Conservation (phyloP, 2,888 invertebrate genomes). For the Parthenolecanium corni region DNA sequence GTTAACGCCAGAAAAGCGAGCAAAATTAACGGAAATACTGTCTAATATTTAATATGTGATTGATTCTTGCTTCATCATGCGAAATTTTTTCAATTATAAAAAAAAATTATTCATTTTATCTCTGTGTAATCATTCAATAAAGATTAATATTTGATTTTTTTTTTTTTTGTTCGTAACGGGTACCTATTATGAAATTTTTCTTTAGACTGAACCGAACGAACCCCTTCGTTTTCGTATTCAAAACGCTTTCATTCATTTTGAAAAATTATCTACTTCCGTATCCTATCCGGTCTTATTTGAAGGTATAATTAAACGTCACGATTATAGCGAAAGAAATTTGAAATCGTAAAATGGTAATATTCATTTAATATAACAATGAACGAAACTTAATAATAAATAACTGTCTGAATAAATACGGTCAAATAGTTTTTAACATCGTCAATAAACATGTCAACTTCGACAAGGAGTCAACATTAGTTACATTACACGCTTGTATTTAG, state of each 20-base stretch:
- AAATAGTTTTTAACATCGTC: constrained; percentile 17
- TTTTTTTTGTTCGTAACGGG: no score
- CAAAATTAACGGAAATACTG: constrained; percentile 14
- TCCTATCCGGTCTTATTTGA: neutral
- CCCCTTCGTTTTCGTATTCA: neutral
- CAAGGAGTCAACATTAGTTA: constrained; percentile 11
- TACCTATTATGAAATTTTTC: no score
- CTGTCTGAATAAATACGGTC: constrained; percentile 23
- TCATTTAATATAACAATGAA: constrained; percentile 27
- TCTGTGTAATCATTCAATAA: constrained; percentile 13
- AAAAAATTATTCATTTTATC: constrained; percentile 15
- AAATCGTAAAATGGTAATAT: constrained; percentile 27
- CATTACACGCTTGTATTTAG: constrained; percentile 6
- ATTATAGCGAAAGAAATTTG: neutral
- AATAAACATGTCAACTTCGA: neutral
- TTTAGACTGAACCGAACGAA: no score
- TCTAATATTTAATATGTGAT: constrained; percentile 1
- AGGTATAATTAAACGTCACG: neutral
- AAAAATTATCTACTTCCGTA: neutral
- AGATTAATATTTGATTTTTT: neutral
- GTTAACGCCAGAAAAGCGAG: constrained; percentile 14
- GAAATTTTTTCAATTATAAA: constrained; percentile 7
- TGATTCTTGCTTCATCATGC: neutral
- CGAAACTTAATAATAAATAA: constrained; percentile 27
- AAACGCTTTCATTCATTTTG: neutral